phyloP scores from a whole-genome alignment of 2,797 vertebrate species.

The Sebastes minor region DNA sequence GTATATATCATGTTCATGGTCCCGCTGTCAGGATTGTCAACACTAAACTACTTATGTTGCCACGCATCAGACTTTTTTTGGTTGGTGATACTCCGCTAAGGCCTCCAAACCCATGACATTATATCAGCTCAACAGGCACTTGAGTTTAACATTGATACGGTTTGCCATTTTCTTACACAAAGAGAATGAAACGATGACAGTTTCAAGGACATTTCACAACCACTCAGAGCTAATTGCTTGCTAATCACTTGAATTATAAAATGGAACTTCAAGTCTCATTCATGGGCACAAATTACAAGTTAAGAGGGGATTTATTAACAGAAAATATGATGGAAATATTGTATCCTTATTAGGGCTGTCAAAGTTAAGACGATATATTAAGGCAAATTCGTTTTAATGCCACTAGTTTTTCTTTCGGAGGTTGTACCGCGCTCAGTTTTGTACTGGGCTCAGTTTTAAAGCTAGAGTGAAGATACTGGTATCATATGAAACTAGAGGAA shows the following conservation, averaged over 20 bases:
- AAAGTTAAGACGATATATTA: too few relatives aligned
- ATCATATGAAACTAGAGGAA: too few relatives aligned
- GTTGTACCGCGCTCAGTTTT: too few relatives aligned
- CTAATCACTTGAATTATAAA: not conserved
- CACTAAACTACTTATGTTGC: not conserved
- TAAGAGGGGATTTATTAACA: not conserved
- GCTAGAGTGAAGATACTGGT: too few relatives aligned
- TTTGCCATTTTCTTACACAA: not conserved
- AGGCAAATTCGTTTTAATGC: too few relatives aligned
- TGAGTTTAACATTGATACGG: not conserved
- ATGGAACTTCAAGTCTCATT: not conserved
- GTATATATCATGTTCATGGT: not conserved
- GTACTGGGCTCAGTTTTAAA: too few relatives aligned
- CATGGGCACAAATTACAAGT: not conserved
- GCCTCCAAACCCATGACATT: not conserved
- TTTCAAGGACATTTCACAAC: not conserved
- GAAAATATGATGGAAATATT: not conserved
- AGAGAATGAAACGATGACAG: not conserved
- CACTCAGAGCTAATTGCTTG: not conserved
- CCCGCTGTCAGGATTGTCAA: not conserved
- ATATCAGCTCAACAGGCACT: not conserved
- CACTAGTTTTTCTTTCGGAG: too few relatives aligned
- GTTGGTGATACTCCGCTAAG: not conserved
- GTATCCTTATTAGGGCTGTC: too few relatives aligned
- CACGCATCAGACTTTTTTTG: not conserved